Evolutionary conservation across 2,113 vertebrate species (phyloP), one percentile per base, ranked within the genome.

Genomic region (Chitala chitala): DNA sequence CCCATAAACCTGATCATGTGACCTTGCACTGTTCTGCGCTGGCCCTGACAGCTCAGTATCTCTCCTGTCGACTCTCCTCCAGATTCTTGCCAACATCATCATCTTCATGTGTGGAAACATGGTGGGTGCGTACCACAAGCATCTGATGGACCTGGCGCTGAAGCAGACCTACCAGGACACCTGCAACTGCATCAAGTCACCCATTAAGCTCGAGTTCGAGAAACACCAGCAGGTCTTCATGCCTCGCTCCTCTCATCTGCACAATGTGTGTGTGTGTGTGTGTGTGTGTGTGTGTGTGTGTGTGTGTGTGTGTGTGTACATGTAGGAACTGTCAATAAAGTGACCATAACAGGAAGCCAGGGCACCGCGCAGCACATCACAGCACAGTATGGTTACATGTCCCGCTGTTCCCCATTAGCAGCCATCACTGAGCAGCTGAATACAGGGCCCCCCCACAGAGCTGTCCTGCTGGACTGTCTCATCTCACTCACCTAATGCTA

Each of bases 101-200:
- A 98, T 99, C 84, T 99, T 99, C 80, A 92, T 94, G 84, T 99
- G 96, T 0, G 97, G 96, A 15, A 98, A 96, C 87, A 82, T 98
- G 87, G 96, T 91, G 0, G 97, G 96, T 2, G 96, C 96, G 0
- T 99, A 99, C 83, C 97, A 99, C 82, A 98, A 99, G 40, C 96
- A 98, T 56, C 90, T 99, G 73, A 99, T 98, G 95, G 96, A 98
- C 31, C 88, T 98, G 2, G 97, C 96, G 0, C 90, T 98, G 44
- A 95, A 93, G 81, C 97, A 99, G 78, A 99, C 97, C 0, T 99
- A 98, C 66, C 95, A 95, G 70, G 97, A 99, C 86, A 98, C 95
- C 0, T 98, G 96, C 85, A 98, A 98, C 81, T 98, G 96, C 87
- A 98, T 99, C 87, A 98, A 98, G 81, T 98, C 97, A 1, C 94